Percentiles rank a stretch among this genome's conserved stretches.
Evolutionary conservation across 2,797 vertebrate species (phyloP).

Genomic region (Chelonia mydas): DNA sequence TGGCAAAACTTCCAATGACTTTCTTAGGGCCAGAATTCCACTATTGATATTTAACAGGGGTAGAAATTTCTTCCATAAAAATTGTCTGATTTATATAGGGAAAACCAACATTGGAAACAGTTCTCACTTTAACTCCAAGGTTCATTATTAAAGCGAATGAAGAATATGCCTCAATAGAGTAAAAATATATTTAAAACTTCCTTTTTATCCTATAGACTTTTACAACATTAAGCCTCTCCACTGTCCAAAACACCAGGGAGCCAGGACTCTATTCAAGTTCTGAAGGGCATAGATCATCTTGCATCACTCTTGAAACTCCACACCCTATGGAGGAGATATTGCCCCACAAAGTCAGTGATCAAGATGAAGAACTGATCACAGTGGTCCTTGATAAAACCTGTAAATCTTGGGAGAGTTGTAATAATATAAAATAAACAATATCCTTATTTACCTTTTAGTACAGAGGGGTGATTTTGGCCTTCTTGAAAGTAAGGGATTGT

Average conservation of each 20-base stretch:
- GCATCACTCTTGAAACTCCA: constrained; percentile 29
- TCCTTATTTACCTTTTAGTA: constrained; percentile 47
- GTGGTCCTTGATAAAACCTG: background rate
- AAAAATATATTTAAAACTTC: constrained; percentile 21
- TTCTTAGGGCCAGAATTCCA: background rate
- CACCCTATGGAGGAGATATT: background rate
- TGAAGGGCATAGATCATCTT: constrained; percentile 22
- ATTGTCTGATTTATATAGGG: background rate
- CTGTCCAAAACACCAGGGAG: constrained; percentile 20
- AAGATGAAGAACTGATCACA: constrained; percentile 13
- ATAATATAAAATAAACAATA: background rate
- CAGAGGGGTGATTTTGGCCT: constrained; percentile 6
- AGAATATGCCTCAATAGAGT: constrained; percentile 12
- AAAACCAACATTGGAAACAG: constrained; percentile 3
- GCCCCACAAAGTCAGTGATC: background rate
- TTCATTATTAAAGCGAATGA: constrained; percentile 31
- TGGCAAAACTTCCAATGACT: background rate
- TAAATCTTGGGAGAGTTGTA: background rate
- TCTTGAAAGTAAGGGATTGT: constrained; percentile 52
- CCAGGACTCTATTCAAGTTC: constrained; percentile 21
- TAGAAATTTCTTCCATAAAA: background rate
- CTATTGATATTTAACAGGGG: constrained; percentile 1
- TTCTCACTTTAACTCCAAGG: background rate
- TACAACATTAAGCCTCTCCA: constrained; percentile 5
- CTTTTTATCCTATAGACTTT: constrained; percentile 36